Evolutionary conservation across 2,113 vertebrate species (phyloP), one percentile per base, ranked within the genome.

Genomic region (Xiphias gladius): DNA sequence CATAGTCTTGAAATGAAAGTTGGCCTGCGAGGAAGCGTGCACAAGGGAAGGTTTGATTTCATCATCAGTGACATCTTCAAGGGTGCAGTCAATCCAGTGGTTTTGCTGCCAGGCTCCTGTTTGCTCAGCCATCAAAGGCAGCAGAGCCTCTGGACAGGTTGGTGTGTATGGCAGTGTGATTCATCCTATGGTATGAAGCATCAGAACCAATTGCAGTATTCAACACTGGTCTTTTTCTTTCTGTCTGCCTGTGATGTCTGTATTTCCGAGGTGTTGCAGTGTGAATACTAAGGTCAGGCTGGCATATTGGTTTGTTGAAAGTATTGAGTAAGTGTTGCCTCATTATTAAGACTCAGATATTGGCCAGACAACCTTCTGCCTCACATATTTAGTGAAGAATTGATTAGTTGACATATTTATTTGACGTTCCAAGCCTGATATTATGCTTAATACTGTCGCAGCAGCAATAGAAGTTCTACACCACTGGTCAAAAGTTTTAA

Each of bases 11-110:
- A 74, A 63, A 77, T 74, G 8, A 71, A 76, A 39, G 57, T 19
- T 72, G 50, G 66, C 59, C 46, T 86, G 57, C 50, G 10, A 79
- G 75, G 72, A 83, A 16, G 66, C 22, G 11, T 35, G 73, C 13
- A 30, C 73, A 58, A 50, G 24, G 61, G 46, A 0, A 7, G 37
- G 59, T 86, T 88, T 89, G 80, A 89, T 87, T 82, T 81, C 80
- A 89, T 92, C 89, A 89, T 82, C 79, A 63, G 55, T 80, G 82
- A 84, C 81, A 89, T 87, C 76, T 93, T 93, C 86, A 88, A 80
- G 73, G 82, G 48, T 87, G 41, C 65, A 83, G 76, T 85, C 30
- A 14, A 75, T 86, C 86, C 67, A 66, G 35, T 3, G 2, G 72
- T 89, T 89, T 65, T 8, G 72, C 72, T 76, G 68, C 65, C 81